These are phyloP conservation scores for Steinernema carpocapsae DNA, from an alignment of 2,888 invertebrate genomes.

Conservation along the genomic window DNA sequence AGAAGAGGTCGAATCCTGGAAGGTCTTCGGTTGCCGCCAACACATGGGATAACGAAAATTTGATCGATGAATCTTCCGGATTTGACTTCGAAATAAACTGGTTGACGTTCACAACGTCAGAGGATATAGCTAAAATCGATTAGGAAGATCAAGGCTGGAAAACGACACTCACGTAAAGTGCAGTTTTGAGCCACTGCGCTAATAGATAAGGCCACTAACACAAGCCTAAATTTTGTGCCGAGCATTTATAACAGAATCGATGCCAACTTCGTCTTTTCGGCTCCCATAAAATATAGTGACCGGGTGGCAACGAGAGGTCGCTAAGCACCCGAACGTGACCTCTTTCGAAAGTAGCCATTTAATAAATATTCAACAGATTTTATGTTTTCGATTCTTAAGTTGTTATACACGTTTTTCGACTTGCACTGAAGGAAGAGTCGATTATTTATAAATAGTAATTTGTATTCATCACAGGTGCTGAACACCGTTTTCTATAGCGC, in stretches of 20 bases:
- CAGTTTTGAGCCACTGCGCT: not conserved
- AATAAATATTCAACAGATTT: too few relatives aligned
- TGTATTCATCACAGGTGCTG: too few relatives aligned
- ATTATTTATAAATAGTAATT: too few relatives aligned
- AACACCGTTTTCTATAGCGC: too few relatives aligned
- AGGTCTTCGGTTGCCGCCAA: not conserved
- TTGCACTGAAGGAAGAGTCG: too few relatives aligned
- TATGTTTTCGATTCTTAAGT: too few relatives aligned
- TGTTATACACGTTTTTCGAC: too few relatives aligned
- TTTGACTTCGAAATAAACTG: slow-evolving; percentile 3
- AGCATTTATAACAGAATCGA: too few relatives aligned
- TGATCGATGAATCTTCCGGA: not conserved
- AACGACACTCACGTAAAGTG: not conserved
- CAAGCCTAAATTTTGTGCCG: too few relatives aligned
- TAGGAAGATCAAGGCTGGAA: not conserved
- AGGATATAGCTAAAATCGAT: not conserved
- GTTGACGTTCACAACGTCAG: not conserved
- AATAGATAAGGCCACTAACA: too few relatives aligned
- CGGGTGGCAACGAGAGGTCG: not conserved
- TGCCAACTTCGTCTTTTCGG: too few relatives aligned
- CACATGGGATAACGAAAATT: not conserved
- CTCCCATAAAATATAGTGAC: not conserved
- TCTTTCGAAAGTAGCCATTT: too few relatives aligned
- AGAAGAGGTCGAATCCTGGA: slow-evolving; percentile 19
- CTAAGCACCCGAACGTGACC: not conserved